These are phyloP conservation scores for Hippocampus comes DNA, from an alignment of 2,113 vertebrate genomes.

Conservation along the genomic window DNA sequence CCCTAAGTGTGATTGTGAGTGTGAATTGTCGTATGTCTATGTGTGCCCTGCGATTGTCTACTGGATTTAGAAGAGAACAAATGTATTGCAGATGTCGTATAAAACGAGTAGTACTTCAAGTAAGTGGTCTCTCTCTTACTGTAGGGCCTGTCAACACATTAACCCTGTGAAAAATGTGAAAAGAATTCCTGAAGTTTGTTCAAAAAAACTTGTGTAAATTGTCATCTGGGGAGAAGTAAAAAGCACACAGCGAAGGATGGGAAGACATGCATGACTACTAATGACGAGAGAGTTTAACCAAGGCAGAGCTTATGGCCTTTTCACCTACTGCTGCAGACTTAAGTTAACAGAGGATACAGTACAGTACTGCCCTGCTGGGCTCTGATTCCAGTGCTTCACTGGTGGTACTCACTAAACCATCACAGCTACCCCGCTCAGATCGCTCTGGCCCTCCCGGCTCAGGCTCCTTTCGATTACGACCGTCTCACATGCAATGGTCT, in stretches of 20 bases:
- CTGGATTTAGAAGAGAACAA: too few relatives aligned
- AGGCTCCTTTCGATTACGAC: conserved; percentile 21
- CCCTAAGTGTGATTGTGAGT: too few relatives aligned
- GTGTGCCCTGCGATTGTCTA: not conserved
- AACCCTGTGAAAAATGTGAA: conserved; percentile 24
- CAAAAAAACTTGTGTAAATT: conserved; percentile 32
- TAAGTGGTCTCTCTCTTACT: not conserved
- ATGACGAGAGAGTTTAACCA: conserved; percentile 41
- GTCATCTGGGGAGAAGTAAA: conserved; percentile 39
- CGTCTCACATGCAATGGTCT: conserved; percentile 30
- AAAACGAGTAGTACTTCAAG: not conserved
- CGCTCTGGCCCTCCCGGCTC: conserved; percentile 32
- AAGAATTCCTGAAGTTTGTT: conserved; percentile 42
- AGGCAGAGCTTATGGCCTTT: conserved; percentile 34
- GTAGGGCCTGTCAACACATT: conserved; percentile 26
- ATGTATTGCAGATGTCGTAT: not conserved
- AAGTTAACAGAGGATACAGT: conserved; percentile 51
- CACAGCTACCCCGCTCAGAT: conserved; percentile 22
- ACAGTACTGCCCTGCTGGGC: conserved; percentile 38
- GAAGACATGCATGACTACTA: conserved; percentile 46
- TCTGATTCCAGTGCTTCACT: conserved; percentile 40
- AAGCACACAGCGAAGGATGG: conserved; percentile 21
- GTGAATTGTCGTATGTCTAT: too few relatives aligned
- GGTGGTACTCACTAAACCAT: conserved; percentile 4
- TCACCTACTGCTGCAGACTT: conserved; percentile 37